Base-by-base conservation (phyloP, 2,888 invertebrate genomes). In the Biston betularia region DNA sequence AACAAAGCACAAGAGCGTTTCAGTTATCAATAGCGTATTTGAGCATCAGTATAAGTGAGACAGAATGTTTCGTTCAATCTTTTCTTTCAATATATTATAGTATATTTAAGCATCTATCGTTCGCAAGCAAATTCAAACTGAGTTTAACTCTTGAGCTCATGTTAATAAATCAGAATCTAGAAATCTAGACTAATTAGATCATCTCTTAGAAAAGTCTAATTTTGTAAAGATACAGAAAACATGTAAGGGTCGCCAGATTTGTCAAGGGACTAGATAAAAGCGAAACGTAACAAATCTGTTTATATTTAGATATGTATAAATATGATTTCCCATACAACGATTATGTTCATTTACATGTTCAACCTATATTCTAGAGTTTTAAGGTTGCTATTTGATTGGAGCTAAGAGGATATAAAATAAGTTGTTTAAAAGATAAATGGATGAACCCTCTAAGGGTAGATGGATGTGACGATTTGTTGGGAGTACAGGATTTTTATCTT, bases 401-500 rank as follows among this genome's bases (percentile, higher is more conserved):
- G 15, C 10, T 0, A 11, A 24, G 14, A 12, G 15, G 58, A 63
- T 72, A 60, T 59, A 64, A 65, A 56, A 54, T 34, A 50, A 38
- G 69, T 68, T 67, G 68, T 69, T 68, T 60, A 59, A 62, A 52
- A 64, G 64, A 69, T 70, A 69, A 65, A 71, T 69, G 63, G 46
- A 56, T 52, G 63, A 68, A 58, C 67, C 70, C 64, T 71, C 35
- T 62, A 49, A 50, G 68, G 60, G 55, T 60, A 60, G 72, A 74
- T 68, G 49, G 65, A 73, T 72, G 70, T 57, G 69, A 67, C 71
- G 61, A 59, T 67, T 74, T 63, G 67, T 64, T 40, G 54, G 63
- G 14, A 61, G 46, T 52, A 50, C 14, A 52, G 45, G 52, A 59
- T 45, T 5, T 52, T 58, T 67, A 64, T 68, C 65, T 68, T 61